These are phyloP conservation scores for Platycercus adscitus DNA, from an alignment of 2,113 vertebrate species.

Conservation along the genomic window DNA sequence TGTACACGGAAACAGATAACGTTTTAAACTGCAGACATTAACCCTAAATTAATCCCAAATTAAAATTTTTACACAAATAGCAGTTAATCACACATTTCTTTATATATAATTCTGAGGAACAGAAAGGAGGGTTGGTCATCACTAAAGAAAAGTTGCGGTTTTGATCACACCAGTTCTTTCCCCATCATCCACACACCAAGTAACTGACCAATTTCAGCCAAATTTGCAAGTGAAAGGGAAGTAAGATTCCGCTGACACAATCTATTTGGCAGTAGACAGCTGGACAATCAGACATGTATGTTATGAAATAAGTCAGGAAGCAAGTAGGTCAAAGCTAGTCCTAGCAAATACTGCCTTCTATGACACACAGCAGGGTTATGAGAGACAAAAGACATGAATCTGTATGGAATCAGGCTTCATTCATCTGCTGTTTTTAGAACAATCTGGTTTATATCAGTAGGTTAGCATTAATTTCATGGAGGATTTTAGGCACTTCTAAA, in stretches of 20 bases:
- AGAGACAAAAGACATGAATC: neutral
- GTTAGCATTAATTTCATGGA: neutral
- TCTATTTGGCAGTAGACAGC: conserved; percentile 12
- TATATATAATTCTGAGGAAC: neutral
- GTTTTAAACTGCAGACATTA: neutral
- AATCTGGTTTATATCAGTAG: neutral
- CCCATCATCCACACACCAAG: neutral
- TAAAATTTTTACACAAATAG: neutral
- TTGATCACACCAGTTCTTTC: neutral
- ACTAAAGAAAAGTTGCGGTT: neutral
- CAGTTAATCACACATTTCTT: neutral
- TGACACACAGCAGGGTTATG: neutral
- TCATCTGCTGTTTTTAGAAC: neutral
- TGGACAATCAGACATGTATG: neutral
- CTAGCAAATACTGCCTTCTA: neutral
- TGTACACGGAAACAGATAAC: neutral
- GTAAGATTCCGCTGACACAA: neutral
- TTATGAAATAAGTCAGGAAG: neutral
- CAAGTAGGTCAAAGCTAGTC: neutral
- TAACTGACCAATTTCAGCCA: neutral
- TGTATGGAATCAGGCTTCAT: neutral
- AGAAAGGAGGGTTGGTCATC: neutral
- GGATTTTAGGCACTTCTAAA: neutral
- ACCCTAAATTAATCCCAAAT: neutral
- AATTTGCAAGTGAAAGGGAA: neutral